Conservation (phyloP, 2,888 invertebrate genomes). For the Linnaemya vulpina region DNA sequence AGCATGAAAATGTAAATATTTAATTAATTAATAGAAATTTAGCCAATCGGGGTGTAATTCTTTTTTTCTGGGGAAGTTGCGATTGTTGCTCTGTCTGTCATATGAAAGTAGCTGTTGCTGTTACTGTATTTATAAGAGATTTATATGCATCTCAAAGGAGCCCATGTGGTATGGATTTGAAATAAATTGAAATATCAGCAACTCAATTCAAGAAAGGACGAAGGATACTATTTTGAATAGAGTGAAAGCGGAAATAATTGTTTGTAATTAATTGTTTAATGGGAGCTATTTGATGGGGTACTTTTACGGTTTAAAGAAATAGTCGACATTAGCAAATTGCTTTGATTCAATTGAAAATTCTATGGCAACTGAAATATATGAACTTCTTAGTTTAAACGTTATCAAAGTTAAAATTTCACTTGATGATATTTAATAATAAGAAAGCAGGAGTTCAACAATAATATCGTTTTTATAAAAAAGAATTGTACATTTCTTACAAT, state of each 20-base stretch:
- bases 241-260: not conserved
- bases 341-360: too few species aligned
- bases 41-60: not conserved
- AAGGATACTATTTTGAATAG: not conserved
- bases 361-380: too few species aligned
- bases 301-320: too few species aligned
- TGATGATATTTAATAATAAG: too few species aligned
- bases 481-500: too few species aligned
- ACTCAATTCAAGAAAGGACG: not conserved
- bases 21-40: constrained; percentile 23
- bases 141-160: not conserved
- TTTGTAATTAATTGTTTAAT: not conserved
- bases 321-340: too few species aligned
- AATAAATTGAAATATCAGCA: constrained; percentile 5
- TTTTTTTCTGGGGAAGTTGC: not conserved
- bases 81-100: not conserved
- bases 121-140: not conserved
- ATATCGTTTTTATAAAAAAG: too few species aligned
- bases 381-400: too few species aligned
- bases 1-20: not conserved
- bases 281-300: not conserved
- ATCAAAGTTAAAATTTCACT: too few species aligned
- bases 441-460: too few species aligned
- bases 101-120: not conserved
- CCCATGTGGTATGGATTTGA: not conserved